Conservation (phyloP, 2,888 invertebrate genomes). For the Drosophila recens region DNA sequence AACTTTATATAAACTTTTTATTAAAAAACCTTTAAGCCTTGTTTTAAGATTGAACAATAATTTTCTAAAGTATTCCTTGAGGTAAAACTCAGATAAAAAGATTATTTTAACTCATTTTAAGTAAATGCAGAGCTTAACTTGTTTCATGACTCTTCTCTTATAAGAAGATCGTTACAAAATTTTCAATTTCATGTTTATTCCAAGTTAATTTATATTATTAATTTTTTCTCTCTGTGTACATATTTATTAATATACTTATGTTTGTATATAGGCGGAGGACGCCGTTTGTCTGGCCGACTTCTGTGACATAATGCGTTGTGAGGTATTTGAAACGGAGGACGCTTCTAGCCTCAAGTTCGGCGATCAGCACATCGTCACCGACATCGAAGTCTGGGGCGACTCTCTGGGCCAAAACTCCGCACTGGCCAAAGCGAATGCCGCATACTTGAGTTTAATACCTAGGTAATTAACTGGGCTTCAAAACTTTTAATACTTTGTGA, state of each 20-base stretch:
- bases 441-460: conserved; percentile 84
- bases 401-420: conserved; percentile 87
- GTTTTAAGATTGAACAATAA: too few species aligned
- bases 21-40: too few species aligned
- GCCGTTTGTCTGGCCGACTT: conserved; percentile 97
- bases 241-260: neutral
- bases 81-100: too few species aligned
- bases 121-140: neutral
- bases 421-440: conserved; percentile 85
- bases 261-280: conserved; percentile 88
- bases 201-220: neutral
- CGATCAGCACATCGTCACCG: conserved; percentile 89
- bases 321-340: conserved; percentile 92
- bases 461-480: conserved; percentile 62
- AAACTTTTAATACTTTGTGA: neutral
- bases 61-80: too few species aligned
- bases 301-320: conserved; percentile 98
- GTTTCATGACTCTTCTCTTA: neutral
- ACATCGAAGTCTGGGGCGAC: conserved; percentile 94
- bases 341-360: conserved; percentile 87
- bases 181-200: too few species aligned
- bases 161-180: too few species aligned
- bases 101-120: neutral
- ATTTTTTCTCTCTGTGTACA: neutral
- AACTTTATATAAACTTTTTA: too few species aligned